A percentile compares a stretch with the other conserved stretches of the same genome.
These are phyloP conservation scores for Neoniphon sammara DNA, from an alignment of 2,797 vertebrate species.

Conservation along the genomic window DNA sequence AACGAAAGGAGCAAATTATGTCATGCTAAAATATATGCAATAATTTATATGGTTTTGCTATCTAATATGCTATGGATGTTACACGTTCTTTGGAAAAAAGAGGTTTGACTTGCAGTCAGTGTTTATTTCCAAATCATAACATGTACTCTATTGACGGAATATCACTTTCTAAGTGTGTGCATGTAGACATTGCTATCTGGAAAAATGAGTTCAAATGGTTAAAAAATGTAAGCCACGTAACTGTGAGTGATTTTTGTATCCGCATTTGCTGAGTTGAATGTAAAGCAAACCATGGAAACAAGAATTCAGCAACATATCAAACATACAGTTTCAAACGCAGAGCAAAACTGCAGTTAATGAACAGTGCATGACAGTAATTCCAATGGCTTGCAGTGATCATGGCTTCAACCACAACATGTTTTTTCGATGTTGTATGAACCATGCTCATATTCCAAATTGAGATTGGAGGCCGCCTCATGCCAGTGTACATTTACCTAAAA, in stretches of 20 bases:
- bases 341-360: constrained; percentile 15
- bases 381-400: constrained; percentile 18
- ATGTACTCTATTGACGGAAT: constrained; percentile 49
- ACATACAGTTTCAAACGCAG: constrained; percentile 37
- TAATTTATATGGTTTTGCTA: constrained; percentile 62
- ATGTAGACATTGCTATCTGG: constrained; percentile 53
- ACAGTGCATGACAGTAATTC: constrained; percentile 4
- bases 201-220: constrained; percentile 28
- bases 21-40: constrained; percentile 74
- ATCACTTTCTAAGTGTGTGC: constrained; percentile 55
- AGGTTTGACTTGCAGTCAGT: constrained; percentile 54
- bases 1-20: constrained; percentile 50
- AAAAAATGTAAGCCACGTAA: constrained; percentile 18
- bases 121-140: constrained; percentile 59
- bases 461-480: constrained; percentile 15
- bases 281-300: constrained; percentile 44
- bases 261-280: constrained; percentile 56
- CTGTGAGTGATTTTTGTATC: constrained; percentile 33
- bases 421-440: background rate
- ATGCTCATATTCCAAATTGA: background rate
- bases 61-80: constrained; percentile 63
- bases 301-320: constrained; percentile 45
- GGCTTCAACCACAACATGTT: constrained; percentile 27
- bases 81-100: constrained; percentile 41
- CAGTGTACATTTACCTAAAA: constrained; percentile 6